These are phyloP conservation scores for Acipenser oxyrinchus DNA, from an alignment of 2,797 vertebrate species.

Conservation along the genomic window DNA sequence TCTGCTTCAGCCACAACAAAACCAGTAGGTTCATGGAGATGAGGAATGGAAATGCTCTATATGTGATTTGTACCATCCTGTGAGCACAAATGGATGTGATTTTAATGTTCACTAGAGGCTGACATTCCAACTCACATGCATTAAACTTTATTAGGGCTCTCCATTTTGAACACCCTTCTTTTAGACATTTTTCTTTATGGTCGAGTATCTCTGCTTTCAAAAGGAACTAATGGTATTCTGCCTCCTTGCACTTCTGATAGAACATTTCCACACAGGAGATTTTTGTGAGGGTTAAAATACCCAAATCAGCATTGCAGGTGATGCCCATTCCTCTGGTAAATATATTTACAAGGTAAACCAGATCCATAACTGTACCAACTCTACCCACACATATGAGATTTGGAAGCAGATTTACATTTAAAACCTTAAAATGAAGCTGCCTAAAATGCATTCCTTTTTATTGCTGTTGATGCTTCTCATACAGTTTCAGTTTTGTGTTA, in stretches of 20 bases:
- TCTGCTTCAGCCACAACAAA: background rate
- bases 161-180: background rate
- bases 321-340: too few species aligned
- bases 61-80: background rate
- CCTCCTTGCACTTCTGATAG: background rate
- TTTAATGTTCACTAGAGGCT: background rate
- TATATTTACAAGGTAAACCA: too few species aligned
- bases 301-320: too few species aligned
- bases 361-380: too few species aligned
- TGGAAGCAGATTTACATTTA: too few species aligned
- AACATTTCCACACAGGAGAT: too few species aligned
- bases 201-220: background rate
- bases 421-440: too few species aligned
- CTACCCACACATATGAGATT: too few species aligned
- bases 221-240: background rate
- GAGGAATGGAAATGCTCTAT: background rate
- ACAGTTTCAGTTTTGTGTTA: too few species aligned
- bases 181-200: constrained; percentile 1
- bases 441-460: too few species aligned
- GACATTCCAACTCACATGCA: background rate
- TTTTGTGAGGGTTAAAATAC: too few species aligned
- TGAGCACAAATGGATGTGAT: background rate
- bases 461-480: too few species aligned
- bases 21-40: background rate
- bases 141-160: background rate